Evolutionary conservation across 2,888 invertebrate species (phyloP).

Genomic region (Agrypnus murinus): DNA sequence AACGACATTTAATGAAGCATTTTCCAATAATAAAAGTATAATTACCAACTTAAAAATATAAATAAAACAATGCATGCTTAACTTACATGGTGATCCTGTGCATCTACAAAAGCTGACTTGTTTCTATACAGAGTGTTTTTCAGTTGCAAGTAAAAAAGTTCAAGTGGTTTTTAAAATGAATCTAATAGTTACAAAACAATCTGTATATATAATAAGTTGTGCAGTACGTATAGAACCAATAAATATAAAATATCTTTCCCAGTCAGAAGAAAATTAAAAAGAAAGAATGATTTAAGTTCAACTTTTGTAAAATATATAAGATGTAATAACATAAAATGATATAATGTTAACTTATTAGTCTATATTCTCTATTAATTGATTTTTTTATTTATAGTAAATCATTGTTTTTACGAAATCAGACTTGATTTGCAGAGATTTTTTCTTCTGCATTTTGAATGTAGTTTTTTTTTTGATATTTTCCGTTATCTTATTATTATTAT

Average conservation of each 20-base stretch:
- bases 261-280: background rate
- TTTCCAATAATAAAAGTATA: background rate
- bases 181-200: background rate
- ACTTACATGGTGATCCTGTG: constrained; percentile 40
- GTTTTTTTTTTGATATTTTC: no score
- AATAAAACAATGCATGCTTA: constrained; percentile 32
- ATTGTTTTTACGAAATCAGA: no score
- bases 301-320: no score
- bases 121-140: constrained; percentile 18
- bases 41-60: constrained; percentile 23
- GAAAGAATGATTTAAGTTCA: no score
- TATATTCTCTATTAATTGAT: no score
- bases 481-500: no score
- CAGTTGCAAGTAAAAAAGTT: background rate
- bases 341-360: no score
- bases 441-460: no score
- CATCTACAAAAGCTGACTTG: constrained; percentile 24
- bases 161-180: no score
- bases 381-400: no score
- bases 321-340: no score
- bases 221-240: constrained; percentile 11
- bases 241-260: constrained; percentile 9
- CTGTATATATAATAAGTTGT: constrained; percentile 20
- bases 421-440: no score
- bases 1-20: background rate